Evolutionary conservation across 2,797 vertebrate genomes (phyloP), one percentile per base, ranked within the genome.

Genomic region (Hypotaenidia okinawae): DNA sequence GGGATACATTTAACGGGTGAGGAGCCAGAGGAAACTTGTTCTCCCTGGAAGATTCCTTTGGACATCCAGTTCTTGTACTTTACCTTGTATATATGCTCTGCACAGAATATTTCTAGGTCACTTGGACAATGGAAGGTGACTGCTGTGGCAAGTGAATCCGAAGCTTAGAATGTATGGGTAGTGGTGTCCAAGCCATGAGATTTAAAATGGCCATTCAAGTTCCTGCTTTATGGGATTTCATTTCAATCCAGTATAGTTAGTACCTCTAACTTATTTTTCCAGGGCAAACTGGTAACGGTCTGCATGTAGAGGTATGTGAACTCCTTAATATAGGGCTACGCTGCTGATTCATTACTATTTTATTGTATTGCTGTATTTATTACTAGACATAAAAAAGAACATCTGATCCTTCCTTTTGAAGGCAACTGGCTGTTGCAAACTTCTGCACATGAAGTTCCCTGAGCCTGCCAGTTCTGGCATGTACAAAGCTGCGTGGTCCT

Each of bases 41-140:
- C 37, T 84, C 11, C 39, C 43, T 91, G 63, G 67, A 86, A 94
- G 33, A 76, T 81, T 89, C 73, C 52, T 88, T 69, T 70, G 43
- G 45, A 43, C n/a, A 37, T 28, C 8, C 27, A 49, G 30, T 59
- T 93, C 64, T 88, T 82, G 57, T 52, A 19, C 10, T 77, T 85
- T 43, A n/a, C 33, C 17, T 86, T 0, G 0, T 43, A 13, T 21
- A 12, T 32, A 10, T 49, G 41, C 7, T 59, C 55, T 78, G 22
- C 59, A 49, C n/a, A 21, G 67, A 47, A 35, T 57, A 39, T 13
- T 54, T 77, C 11, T 63, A 10, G 73, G 57, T 72, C 72, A 18
- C 16, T 28, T 75, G 12, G 27, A 58, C 59, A 73, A 11, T 43
- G 10, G 7, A 61, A 77, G 7, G 33, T 80, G 81, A 19, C 30